Evolutionary conservation across 2,113 vertebrate genomes (phyloP).

Genomic region (Morone chrysops): DNA sequence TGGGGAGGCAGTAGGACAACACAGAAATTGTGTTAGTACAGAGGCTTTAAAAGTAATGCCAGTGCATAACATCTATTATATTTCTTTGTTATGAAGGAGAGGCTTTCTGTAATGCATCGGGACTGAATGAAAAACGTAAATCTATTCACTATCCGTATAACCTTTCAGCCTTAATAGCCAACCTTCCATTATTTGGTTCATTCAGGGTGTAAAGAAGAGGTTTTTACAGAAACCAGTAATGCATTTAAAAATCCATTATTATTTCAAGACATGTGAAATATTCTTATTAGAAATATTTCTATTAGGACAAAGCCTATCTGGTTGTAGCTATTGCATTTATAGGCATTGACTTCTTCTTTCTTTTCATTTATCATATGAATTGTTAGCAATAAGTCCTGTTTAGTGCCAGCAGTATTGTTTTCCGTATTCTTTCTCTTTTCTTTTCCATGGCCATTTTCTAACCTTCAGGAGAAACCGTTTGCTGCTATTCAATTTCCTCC

Average conservation of each 20-base stretch:
- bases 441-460: not conserved
- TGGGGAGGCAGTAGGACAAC: not conserved
- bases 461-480: not conserved
- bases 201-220: not conserved
- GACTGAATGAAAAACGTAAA: not conserved
- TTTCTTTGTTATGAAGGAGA: not conserved
- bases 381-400: not conserved
- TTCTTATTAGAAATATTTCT: not conserved
- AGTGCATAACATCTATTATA: not conserved
- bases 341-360: not conserved
- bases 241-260: not conserved
- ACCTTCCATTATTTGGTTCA: not conserved
- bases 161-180: not conserved
- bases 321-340: not conserved
- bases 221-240: not conserved
- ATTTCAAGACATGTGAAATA: not conserved
- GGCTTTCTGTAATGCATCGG: not conserved
- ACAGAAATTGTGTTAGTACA: not conserved
- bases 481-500: not conserved
- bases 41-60: constrained; percentile 2
- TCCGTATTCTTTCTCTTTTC: not conserved
- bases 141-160: not conserved
- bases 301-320: too few species aligned
- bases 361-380: not conserved
- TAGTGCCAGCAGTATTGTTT: not conserved